A percentile compares a stretch with the other conserved stretches of the same genome.
Conservation (phyloP, 2,113 vertebrate species). For the Gallinago media region DNA sequence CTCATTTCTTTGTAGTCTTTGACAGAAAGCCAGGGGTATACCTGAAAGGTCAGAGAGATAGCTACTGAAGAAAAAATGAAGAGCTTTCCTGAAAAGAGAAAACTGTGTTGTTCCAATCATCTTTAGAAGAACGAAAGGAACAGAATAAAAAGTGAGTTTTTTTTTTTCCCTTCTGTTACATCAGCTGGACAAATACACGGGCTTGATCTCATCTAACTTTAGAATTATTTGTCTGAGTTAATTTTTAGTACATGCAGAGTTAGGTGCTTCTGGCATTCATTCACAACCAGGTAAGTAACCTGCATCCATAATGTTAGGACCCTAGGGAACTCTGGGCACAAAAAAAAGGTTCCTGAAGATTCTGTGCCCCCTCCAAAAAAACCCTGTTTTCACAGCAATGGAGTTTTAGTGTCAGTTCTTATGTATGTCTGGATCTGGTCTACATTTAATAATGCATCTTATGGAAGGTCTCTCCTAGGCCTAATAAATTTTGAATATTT, state of each 20-base stretch:
- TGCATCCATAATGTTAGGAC: background rate
- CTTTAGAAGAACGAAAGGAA: background rate
- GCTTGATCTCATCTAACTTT: background rate
- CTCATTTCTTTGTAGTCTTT: background rate
- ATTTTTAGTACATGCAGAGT: background rate
- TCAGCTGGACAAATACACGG: background rate
- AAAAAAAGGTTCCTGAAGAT: background rate
- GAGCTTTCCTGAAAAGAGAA: background rate
- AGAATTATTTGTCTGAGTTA: background rate
- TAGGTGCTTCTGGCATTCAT: background rate
- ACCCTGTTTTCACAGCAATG: accelerated
- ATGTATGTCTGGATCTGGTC: background rate
- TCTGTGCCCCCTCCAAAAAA: background rate
- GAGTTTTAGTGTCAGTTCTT: background rate
- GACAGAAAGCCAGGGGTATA: background rate
- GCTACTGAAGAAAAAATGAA: background rate
- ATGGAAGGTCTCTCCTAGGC: background rate
- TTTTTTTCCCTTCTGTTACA: background rate
- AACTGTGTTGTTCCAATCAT: background rate
- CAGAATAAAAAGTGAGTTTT: background rate
- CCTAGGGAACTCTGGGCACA: background rate
- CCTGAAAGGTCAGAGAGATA: background rate
- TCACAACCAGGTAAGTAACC: background rate
- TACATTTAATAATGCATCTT: background rate
- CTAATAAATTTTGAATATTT: background rate